A percentile compares a stretch with the other conserved stretches of the same genome.
phyloP scores from a whole-genome alignment of 2,888 invertebrate species.

The Adelognathus sp. region DNA sequence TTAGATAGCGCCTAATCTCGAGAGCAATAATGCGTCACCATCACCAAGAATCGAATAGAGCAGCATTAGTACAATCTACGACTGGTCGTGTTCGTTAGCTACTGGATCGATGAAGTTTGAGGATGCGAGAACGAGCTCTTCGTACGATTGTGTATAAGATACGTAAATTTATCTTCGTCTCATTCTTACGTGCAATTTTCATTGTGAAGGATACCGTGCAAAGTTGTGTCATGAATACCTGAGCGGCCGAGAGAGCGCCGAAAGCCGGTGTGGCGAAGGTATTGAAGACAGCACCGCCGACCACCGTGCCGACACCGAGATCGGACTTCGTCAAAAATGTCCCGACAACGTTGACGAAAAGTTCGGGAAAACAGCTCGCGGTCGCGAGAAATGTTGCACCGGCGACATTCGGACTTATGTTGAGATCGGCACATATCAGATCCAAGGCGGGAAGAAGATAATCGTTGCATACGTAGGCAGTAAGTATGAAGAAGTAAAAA shows the following conservation, averaged over 20 bases:
- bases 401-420: conserved; percentile 93
- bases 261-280: conserved; percentile 92
- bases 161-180: no score
- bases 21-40: conserved; percentile 15
- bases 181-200: no score
- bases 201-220: no score
- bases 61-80: background rate
- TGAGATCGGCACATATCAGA: conserved; percentile 90
- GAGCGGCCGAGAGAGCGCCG: conserved; percentile 88
- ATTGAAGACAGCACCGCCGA: conserved; percentile 94
- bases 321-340: conserved; percentile 92
- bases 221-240: conserved; percentile 81
- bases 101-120: background rate
- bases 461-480: conserved; percentile 95
- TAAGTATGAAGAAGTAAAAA: conserved; percentile 91
- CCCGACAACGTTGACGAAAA: conserved; percentile 95
- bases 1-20: conserved; percentile 50
- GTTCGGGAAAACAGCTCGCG: conserved; percentile 96
- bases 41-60: background rate
- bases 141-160: no score
- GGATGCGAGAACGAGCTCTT: background rate
- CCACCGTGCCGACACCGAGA: conserved; percentile 93
- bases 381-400: conserved; percentile 99
- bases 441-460: conserved; percentile 96
- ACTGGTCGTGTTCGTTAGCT: background rate